Evolutionary conservation across 2,113 vertebrate genomes (phyloP).

Genomic region (Nasalis larvatus): DNA sequence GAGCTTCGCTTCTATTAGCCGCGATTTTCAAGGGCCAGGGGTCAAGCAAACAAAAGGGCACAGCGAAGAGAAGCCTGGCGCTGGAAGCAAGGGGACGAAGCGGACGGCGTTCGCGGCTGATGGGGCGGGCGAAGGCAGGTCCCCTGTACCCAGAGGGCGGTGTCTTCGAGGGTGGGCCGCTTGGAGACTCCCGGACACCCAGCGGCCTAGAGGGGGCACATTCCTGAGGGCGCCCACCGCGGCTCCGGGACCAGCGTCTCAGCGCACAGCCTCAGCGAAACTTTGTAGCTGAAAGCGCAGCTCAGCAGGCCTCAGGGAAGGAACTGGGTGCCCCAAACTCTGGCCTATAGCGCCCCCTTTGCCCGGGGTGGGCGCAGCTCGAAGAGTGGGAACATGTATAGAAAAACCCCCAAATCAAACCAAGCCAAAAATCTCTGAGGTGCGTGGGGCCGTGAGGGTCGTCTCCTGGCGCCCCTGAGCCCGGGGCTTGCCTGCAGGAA

Average conservation of each 20-base stretch:
- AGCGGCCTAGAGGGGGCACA: constrained; percentile 3
- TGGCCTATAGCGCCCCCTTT: constrained; percentile 71
- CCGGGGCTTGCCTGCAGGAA: not conserved
- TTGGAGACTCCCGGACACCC: not conserved
- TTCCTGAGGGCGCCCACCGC: not conserved
- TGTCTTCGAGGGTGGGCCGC: constrained; percentile 16
- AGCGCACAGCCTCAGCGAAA: constrained; percentile 29
- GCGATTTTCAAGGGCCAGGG: constrained; percentile 70
- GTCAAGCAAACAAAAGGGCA: constrained; percentile 77
- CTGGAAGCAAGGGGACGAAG: not conserved
- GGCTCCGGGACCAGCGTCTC: not conserved
- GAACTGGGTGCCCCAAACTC: not conserved
- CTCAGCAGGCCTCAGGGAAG: not conserved
- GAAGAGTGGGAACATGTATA: not conserved
- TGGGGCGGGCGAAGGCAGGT: constrained; percentile 18
- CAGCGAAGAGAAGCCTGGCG: constrained; percentile 28
- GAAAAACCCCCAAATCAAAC: not conserved
- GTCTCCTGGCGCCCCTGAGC: not conserved
- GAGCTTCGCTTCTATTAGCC: constrained; percentile 63
- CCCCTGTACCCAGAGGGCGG: not conserved
- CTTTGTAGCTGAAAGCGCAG: constrained; percentile 50
- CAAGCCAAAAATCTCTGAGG: not conserved
- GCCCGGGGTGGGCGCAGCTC: constrained; percentile 35
- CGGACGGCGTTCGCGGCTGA: not conserved
- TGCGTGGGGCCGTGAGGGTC: not conserved